Conservation (phyloP, 2,113 vertebrate genomes). For the Calypte anna region DNA sequence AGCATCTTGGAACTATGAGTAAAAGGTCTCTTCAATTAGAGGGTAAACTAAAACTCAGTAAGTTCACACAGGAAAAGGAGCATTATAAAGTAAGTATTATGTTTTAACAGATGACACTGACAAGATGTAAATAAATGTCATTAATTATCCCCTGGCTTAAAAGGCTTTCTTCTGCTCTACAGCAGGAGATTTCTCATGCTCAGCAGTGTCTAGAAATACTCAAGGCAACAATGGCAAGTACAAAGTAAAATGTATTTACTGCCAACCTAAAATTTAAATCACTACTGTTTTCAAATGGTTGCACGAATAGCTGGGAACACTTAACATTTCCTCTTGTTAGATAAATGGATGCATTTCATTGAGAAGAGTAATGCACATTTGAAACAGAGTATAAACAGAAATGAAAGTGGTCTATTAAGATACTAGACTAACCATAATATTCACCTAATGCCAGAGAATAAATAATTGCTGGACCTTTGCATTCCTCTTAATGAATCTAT, state of each 20-base stretch:
- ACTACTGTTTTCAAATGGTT: background rate
- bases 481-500: constrained; percentile 56
- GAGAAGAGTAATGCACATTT: constrained; percentile 32
- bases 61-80: background rate
- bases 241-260: constrained; percentile 2
- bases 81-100: background rate
- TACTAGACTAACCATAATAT: constrained; percentile 49
- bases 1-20: background rate
- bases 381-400: constrained; percentile 52
- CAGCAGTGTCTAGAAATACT: background rate
- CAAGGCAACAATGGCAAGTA: background rate
- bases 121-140: background rate
- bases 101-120: background rate
- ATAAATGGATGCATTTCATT: constrained; percentile 30
- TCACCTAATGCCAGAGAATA: constrained; percentile 41
- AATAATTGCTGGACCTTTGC: constrained; percentile 49
- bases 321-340: background rate
- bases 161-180: background rate
- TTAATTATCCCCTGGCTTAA: background rate
- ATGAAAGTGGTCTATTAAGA: constrained; percentile 45
- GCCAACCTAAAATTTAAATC: background rate
- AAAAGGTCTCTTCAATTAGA: background rate
- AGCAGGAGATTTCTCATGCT: background rate
- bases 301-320: background rate
- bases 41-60: background rate